phyloP scores from a whole-genome alignment of 2,113 vertebrate species.

The Naja naja region DNA sequence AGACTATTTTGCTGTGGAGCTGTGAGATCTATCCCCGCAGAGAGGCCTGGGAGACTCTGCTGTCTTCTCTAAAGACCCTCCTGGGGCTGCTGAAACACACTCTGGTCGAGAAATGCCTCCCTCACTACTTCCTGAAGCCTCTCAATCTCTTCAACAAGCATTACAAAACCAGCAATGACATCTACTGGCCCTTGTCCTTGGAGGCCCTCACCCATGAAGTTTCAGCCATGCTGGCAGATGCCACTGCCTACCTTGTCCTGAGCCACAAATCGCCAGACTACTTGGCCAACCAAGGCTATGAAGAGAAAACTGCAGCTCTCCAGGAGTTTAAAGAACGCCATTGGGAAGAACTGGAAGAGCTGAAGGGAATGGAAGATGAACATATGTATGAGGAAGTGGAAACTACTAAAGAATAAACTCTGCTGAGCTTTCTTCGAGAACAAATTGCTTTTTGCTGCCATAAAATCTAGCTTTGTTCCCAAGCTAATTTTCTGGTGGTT shows the following conservation, averaged over 20 bases:
- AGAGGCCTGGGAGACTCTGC: neutral
- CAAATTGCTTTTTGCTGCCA: neutral
- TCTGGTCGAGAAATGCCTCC: neutral
- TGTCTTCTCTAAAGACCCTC: neutral
- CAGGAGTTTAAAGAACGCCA: neutral
- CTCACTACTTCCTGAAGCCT: neutral
- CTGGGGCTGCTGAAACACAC: neutral
- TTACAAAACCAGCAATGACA: neutral
- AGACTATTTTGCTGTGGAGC: conserved; percentile 22
- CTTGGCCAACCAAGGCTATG: neutral
- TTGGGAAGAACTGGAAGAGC: neutral
- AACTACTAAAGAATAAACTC: neutral
- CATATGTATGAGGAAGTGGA: neutral
- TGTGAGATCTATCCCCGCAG: neutral
- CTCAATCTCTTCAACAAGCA: neutral
- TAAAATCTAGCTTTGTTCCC: neutral
- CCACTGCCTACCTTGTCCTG: neutral
- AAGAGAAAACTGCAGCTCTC: neutral
- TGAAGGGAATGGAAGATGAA: conserved; percentile 3
- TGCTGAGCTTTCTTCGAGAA: neutral
- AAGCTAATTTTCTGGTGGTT: neutral
- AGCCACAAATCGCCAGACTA: too few species aligned
- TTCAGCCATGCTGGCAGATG: neutral
- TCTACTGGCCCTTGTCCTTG: neutral
- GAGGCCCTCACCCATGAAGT: neutral